phyloP scores from a whole-genome alignment of 2,797 vertebrate genomes.

The Nannoperca obscura region DNA sequence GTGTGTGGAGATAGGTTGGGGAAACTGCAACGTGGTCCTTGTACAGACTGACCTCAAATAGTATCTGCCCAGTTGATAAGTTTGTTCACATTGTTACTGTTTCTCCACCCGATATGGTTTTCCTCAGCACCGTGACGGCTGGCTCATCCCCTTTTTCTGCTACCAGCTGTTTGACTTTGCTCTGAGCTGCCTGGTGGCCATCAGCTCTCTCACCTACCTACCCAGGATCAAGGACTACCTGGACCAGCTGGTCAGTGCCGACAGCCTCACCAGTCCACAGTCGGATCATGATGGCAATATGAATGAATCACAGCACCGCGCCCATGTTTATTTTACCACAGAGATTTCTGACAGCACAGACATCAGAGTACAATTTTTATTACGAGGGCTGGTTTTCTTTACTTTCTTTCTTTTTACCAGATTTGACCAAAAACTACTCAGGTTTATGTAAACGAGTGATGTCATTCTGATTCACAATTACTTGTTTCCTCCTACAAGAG shows the following conservation, averaged over 20 bases:
- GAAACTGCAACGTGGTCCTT: slow-evolving; percentile 31
- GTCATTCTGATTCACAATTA: background rate
- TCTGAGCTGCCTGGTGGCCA: slow-evolving; percentile 95
- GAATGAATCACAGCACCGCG: background rate
- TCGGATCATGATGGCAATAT: background rate
- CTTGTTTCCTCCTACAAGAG: background rate
- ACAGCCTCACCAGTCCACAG: slow-evolving; percentile 47
- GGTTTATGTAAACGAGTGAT: background rate
- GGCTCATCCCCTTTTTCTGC: slow-evolving; percentile 99
- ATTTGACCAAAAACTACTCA: background rate
- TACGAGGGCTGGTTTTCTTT: too few relatives aligned
- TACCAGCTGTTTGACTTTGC: slow-evolving; percentile 99
- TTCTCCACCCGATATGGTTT: background rate
- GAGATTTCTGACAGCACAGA: background rate
- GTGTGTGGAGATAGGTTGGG: slow-evolving; percentile 16
- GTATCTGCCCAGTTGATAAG: background rate
- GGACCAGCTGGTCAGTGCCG: slow-evolving; percentile 92
- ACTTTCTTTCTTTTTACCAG: background rate
- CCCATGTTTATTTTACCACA: slow-evolving; percentile 2
- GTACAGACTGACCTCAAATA: too few relatives aligned
- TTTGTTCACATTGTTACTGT: background rate
- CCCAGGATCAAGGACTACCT: slow-evolving; percentile 98
- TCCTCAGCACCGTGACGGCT: slow-evolving; percentile 93
- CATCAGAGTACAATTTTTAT: background rate
- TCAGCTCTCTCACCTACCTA: slow-evolving; percentile 97